phyloP scores from a whole-genome alignment of 2,113 vertebrate genomes.

The Chauna torquata region DNA sequence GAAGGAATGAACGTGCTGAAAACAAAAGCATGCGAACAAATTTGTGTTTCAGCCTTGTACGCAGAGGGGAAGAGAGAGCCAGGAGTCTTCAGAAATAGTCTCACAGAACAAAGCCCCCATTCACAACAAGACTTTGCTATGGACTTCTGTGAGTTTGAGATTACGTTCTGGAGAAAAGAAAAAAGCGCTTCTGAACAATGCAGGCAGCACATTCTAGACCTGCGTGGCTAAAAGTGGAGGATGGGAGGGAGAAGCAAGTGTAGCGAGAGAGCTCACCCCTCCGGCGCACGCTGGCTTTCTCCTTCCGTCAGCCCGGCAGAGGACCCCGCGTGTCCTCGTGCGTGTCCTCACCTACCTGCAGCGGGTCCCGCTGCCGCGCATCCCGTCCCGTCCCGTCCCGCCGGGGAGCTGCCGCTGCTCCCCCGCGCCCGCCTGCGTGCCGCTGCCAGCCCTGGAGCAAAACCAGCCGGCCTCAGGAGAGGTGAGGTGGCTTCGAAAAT shows the following conservation, averaged over 20 bases:
- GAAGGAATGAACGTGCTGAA: not conserved
- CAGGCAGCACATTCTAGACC: not conserved
- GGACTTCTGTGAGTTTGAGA: not conserved
- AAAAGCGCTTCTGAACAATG: not conserved
- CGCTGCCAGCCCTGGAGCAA: not conserved
- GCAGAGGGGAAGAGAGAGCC: not conserved
- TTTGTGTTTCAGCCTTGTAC: not conserved
- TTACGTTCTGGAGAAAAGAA: not conserved
- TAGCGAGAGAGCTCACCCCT: not conserved
- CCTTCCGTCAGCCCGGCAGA: not conserved
- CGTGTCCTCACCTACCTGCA: not conserved
- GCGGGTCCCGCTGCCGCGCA: accelerated
- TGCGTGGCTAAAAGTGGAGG: not conserved
- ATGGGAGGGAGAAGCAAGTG: not conserved
- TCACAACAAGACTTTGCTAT: not conserved
- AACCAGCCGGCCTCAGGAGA: not conserved
- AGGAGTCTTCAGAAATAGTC: not conserved
- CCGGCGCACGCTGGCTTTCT: not conserved
- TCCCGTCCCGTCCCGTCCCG: not conserved
- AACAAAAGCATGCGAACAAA: not conserved
- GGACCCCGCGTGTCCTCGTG: not conserved
- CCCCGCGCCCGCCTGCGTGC: too few species aligned
- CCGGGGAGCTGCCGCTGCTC: not conserved
- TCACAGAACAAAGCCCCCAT: not conserved
- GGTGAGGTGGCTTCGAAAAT: not conserved